Evolutionary conservation across 2,888 invertebrate species (phyloP).

Genomic region (Drosophila paranaensis): DNA sequence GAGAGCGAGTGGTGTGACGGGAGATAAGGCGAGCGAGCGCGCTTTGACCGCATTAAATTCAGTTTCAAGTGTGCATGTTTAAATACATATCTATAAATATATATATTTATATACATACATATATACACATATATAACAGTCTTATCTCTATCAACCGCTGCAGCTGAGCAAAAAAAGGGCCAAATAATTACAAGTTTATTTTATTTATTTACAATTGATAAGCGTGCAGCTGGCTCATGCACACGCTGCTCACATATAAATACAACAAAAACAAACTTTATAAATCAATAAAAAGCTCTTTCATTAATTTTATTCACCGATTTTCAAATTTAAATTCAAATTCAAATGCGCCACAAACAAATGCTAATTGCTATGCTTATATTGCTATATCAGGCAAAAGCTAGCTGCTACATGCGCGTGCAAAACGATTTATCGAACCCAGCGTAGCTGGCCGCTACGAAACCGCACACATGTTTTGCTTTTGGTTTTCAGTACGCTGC

Average conservation of each 20-base stretch:
- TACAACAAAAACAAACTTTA: background rate
- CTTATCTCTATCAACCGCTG: constrained; percentile 46
- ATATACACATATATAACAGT: background rate
- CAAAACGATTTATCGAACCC: constrained; percentile 1
- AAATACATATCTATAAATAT: background rate
- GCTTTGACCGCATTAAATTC: constrained; percentile 42
- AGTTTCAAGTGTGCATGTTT: constrained; percentile 23
- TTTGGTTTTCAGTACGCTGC: constrained; percentile 21
- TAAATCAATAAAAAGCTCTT: background rate
- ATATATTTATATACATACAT: background rate
- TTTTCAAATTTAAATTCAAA: constrained; percentile 34
- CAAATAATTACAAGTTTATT: constrained; percentile 20
- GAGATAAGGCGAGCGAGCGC: background rate
- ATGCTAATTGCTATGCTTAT: background rate
- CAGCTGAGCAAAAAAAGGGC: constrained; percentile 45
- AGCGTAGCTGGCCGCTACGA: constrained; percentile 21
- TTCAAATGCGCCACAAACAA: constrained; percentile 1
- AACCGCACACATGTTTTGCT: background rate
- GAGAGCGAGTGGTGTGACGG: background rate
- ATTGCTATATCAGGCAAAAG: background rate
- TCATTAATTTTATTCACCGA: no score
- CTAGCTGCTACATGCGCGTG: background rate
- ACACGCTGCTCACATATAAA: background rate
- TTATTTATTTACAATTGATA: constrained; percentile 30
- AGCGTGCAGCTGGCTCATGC: background rate